Evolutionary conservation across 2,113 vertebrate species (phyloP).

Genomic region (Dissostichus mawsoni): DNA sequence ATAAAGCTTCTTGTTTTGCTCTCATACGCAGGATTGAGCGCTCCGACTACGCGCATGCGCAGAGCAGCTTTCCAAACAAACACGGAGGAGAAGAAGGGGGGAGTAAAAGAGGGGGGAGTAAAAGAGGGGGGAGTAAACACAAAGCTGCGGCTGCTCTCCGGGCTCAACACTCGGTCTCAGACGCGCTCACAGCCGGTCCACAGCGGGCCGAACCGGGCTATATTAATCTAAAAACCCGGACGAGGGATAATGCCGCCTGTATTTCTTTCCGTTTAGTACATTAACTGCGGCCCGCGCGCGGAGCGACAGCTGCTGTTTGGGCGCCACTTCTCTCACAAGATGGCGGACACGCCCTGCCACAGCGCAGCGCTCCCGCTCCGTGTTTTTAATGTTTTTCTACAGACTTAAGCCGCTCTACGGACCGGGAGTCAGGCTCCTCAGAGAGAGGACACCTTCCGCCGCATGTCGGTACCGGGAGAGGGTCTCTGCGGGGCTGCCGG

Average conservation of each 20-base stretch:
- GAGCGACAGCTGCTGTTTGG: slow-evolving; percentile 68
- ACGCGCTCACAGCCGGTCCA: not conserved
- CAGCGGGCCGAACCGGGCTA: not conserved
- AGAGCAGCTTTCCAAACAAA: slow-evolving; percentile 72
- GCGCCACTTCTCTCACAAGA: slow-evolving; percentile 84
- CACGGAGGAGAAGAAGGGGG: slow-evolving; percentile 75
- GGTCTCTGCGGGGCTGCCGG: slow-evolving; percentile 4
- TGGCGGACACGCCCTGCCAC: slow-evolving; percentile 82
- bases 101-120: slow-evolving; percentile 22
- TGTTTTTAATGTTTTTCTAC: slow-evolving; percentile 44
- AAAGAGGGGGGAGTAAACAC: slow-evolving; percentile 50
- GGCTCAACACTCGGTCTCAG: slow-evolving; percentile 2
- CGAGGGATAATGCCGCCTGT: accelerated
- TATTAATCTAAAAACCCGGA: not conserved
- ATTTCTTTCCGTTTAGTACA: not conserved
- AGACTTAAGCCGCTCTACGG: not conserved
- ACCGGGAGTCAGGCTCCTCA: not conserved
- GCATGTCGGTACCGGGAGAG: slow-evolving; percentile 14
- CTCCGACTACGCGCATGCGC: slow-evolving; percentile 85
- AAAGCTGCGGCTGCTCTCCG: slow-evolving; percentile 67
- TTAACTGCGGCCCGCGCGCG: slow-evolving; percentile 26
- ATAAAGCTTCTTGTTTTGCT: slow-evolving; percentile 34
- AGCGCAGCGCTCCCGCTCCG: slow-evolving; percentile 64
- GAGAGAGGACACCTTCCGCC: slow-evolving; percentile 63
- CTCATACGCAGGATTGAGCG: slow-evolving; percentile 67